Evolutionary conservation across 30 jellyfish, hydroid and myxozoan species (phyloP), one percentile per base, ranked within the genome.

Genomic region (Chrysaora quinquecirrha): DNA sequence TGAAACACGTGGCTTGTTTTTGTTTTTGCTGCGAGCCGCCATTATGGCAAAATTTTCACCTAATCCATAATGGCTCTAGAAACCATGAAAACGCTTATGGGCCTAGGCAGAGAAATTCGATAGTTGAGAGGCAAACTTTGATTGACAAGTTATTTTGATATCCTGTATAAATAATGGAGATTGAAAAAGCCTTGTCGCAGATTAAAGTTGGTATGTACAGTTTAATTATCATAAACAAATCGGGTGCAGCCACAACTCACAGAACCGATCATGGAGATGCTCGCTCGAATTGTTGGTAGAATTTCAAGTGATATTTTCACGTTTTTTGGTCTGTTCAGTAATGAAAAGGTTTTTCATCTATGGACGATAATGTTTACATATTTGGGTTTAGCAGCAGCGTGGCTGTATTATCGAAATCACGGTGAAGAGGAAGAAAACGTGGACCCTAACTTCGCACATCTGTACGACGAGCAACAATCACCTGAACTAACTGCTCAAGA

Each of bases 371-470:
- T 84, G 87, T 64, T 75, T 48, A 84, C 87, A 38, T 73, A 84
- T 72, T 69, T 75, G 18, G 95, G 88, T 43, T 62, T 84, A 38
- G 95, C 46, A 16, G 87, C 74, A 71, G 95, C 88, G 7, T 84
- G 87, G 87, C 71, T 75, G 25, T 66, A 71, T 64, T 64, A 64
- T 48, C 68, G 84, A 60, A 75, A 73, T 25, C 88, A 61, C 50
- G 92, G 76, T 1, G 75, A 71, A 10, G 71, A 50, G 1, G 86
- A 75, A 1, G 86, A 48, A 12, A 49, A 32, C 30, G 61, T 1
- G 21, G 84, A 34, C 11, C 73, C 48, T 34, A n/a, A n/a, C n/a
- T n/a, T n/a, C n/a, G n/a, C n/a, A n/a, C n/a, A n/a, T n/a, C n/a
- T n/a, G n/a, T n/a, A n/a, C n/a, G n/a, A n/a, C n/a, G n/a, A n/a